Evolutionary conservation across 2,113 vertebrate genomes (phyloP), one percentile per base, ranked within the genome.

Genomic region (Empidonax alnorum): DNA sequence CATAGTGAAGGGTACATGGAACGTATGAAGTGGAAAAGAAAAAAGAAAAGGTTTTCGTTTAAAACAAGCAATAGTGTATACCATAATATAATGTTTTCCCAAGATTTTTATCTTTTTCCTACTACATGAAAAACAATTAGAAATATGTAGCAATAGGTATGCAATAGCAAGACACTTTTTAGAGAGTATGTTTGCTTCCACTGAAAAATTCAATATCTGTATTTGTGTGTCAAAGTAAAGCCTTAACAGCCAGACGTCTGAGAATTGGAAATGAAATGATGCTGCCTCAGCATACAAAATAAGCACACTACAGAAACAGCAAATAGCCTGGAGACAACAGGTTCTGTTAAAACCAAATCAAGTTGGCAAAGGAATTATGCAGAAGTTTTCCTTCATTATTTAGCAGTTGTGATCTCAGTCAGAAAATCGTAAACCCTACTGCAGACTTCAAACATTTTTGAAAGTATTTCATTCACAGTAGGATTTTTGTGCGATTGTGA

Each of bases 231-330:
- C 83, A 93, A 8, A 2, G 47, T 49, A 92, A 89, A 12, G 14
- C 75, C 3, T 0, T 33, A 93, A 66, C 53, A 94, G 84, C 46
- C 74, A 90, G 93, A 90, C 6, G 0, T 52, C 79, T 76, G 77
- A 90, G 84, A 89, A 89, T 2, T 87, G 71, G 80, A 84, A 92
- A 94, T 79, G 28, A 92, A 96, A 91, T 33, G 69, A 28, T 62
- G 82, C 89, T 89, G 77, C 53, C 69, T 83, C 66, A 82, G 87
- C 96, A 95, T 84, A 89, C 83, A 76, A 92, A 93, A 75, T 56
- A 89, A 93, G 86, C 56, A 78, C 16, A 15, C 18, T 14, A 87
- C 20, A 94, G 63, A 91, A 94, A 84, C 52, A 85, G 79, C 76
- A 95, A 89, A 89, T 13, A 76, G 71, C 76, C 90, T 77, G 52